Percentiles rank a stretch among this genome's conserved stretches.
Conservation (phyloP, 2,113 vertebrate genomes). For the Phrynosoma blainvillii region DNA sequence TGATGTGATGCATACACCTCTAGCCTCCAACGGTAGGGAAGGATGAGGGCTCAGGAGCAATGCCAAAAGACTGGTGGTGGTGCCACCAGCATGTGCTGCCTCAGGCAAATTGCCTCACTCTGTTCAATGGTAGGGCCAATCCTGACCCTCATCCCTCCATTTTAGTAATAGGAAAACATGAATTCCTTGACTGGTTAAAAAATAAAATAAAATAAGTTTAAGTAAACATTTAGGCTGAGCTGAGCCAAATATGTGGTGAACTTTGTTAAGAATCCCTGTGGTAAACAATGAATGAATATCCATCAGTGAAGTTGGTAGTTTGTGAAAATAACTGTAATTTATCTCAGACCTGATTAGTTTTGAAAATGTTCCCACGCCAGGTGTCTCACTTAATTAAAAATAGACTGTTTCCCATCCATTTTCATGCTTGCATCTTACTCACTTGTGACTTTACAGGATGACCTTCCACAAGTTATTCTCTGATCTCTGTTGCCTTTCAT, state of each 20-base stretch:
- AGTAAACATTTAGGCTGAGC: background rate
- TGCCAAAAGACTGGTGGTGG: too few relatives aligned
- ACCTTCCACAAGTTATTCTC: background rate
- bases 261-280: too few relatives aligned
- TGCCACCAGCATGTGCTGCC: too few relatives aligned
- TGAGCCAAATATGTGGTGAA: background rate
- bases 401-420: background rate
- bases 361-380: background rate
- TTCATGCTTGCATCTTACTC: background rate
- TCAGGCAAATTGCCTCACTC: too few relatives aligned
- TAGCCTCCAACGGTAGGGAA: too few relatives aligned
- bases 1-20: too few relatives aligned
- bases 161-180: background rate
- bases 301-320: background rate
- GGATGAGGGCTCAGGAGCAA: too few relatives aligned
- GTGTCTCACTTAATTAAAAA: background rate
- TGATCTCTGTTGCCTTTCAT: too few relatives aligned
- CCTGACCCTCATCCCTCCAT: background rate
- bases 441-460: background rate
- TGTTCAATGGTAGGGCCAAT: too few relatives aligned
- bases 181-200: background rate
- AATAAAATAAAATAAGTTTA: background rate
- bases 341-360: background rate
- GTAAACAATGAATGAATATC: background rate
- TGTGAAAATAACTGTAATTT: conserved; percentile 6